Evolutionary conservation across 2,888 invertebrate species (phyloP).

Genomic region (Lissonota sp.): DNA sequence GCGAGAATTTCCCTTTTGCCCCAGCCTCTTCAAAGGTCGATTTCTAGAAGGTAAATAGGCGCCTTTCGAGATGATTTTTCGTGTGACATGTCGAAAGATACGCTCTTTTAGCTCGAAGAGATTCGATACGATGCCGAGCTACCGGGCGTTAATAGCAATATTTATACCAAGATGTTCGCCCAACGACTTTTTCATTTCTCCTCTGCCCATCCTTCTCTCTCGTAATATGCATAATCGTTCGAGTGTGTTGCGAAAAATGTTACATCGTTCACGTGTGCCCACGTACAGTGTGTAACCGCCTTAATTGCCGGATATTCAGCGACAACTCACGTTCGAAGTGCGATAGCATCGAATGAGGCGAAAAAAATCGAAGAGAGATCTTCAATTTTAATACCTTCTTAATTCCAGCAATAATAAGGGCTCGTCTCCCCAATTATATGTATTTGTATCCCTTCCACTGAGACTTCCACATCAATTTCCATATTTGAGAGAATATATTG

Average conservation of each 20-base stretch:
- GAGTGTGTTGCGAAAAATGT: not conserved
- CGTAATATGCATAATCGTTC: no score
- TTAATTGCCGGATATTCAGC: constrained; percentile 64
- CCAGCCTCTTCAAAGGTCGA: no score
- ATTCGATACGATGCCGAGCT: not conserved
- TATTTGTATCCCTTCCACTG: no score
- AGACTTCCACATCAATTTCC: no score
- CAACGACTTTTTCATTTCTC: constrained; percentile 14
- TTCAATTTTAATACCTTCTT: no score
- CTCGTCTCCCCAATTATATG: no score
- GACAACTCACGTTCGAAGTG: constrained; percentile 48
- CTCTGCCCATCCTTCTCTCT: not conserved
- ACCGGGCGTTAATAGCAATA: not conserved
- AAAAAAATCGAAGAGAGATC: constrained; percentile 43
- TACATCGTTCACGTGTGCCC: constrained; percentile 56
- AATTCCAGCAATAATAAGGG: no score
- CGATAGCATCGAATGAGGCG: constrained; percentile 56
- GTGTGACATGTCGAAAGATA: not conserved
- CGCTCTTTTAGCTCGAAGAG: not conserved
- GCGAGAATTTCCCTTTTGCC: no score
- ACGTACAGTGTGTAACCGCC: constrained; percentile 53
- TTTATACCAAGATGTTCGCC: not conserved
- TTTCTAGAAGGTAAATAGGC: no score
- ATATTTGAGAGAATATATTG: not conserved
- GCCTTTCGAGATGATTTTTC: not conserved